Evolutionary conservation across 2,113 vertebrate species (phyloP).

Genomic region (Athene noctua): DNA sequence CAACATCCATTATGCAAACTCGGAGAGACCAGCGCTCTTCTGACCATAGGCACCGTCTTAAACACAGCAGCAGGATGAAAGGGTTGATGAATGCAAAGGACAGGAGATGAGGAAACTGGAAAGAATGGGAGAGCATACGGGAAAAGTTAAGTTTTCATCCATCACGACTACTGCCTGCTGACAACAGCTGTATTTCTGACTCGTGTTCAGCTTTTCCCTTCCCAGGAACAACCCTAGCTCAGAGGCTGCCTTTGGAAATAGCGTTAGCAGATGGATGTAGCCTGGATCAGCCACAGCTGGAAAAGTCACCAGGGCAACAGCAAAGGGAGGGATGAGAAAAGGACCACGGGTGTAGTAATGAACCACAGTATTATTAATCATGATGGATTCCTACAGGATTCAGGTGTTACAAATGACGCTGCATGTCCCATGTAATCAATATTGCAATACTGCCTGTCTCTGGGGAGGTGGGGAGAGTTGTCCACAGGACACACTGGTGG

Average conservation of each 20-base stretch:
- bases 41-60: neutral
- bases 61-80: neutral
- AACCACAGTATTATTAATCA: neutral
- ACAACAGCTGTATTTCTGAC: neutral
- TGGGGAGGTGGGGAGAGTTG: neutral
- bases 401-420: neutral
- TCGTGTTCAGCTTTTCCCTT: neutral
- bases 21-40: rapidly evolving
- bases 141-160: neutral
- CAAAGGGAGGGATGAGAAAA: neutral
- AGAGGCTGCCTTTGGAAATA: neutral
- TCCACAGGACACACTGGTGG: rapidly evolving
- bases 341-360: neutral
- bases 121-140: neutral
- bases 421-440: neutral
- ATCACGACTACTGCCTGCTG: neutral
- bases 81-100: neutral
- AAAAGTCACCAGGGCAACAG: neutral
- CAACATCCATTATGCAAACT: neutral
- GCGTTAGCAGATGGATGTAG: neutral
- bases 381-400: neutral
- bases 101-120: neutral
- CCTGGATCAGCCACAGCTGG: neutral
- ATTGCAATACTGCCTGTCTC: neutral
- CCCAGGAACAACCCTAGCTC: neutral